Evolutionary conservation across 2,113 vertebrate species (phyloP), one percentile per base, ranked within the genome.

Genomic region (Rhinichthys klamathensis): DNA sequence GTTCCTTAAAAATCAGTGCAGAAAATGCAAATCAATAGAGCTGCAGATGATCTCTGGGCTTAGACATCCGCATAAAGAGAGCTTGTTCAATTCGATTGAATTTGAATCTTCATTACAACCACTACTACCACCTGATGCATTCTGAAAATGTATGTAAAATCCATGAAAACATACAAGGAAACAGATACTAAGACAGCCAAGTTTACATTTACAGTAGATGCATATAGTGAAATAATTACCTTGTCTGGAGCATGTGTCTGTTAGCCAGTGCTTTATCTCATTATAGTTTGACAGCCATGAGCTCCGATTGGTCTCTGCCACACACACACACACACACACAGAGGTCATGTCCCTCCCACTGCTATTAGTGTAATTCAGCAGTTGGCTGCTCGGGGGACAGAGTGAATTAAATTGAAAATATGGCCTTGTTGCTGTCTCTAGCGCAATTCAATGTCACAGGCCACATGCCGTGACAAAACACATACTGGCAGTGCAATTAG

Each of bases 341-440:
- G 67, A 88, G 44, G 46, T 46, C 58, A 23, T 75, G 84, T 83
- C 25, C 77, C 23, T 35, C 82, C 61, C 8, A 15, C 38, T 83
- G 67, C 77, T 21, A 85, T 83, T 83, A 83, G 56, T 32, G 51
- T 44, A 80, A 67, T 77, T 85, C 63, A 83, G 84, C n/a, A 12
- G 35, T 49, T 86, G 67, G 73, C 65, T 83, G 60, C 75, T 84
- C 35, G 13, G 41, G n/a, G 23, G 54, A 32, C 3, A 15, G n/a
- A 41, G 54, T 79, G 73, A 79, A 85, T 85, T 74, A 46, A 88
- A 86, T 72, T 58, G 81, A 56, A 86, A 88, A 86, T 80, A 77
- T 74, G 44, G 51, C 78, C 35, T 27, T 80, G 74, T 63, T 82
- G 65, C 80, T 65, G 46, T 63, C 70, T 83, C 67, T 9, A 79